Base-by-base conservation (phyloP, 2,888 invertebrate genomes). In the Mesorhabditis spiculigera region DNA sequence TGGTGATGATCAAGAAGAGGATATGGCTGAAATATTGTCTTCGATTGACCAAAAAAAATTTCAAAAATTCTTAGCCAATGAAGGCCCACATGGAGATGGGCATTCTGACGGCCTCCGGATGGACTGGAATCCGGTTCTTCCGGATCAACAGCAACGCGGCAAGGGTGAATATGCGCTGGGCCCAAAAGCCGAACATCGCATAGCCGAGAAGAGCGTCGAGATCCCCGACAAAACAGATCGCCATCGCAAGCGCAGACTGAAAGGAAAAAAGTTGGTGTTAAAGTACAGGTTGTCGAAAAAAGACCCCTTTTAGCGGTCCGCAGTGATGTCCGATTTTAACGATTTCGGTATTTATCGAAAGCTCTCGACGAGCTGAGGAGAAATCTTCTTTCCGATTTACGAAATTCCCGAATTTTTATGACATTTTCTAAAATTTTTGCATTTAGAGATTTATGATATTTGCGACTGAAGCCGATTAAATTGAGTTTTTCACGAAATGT, bases 161-260 rank as follows among this genome's bases (percentile, higher is more conserved):
- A 16, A 83, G 73, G 43, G 79, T 81, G 76, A 85, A 85, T 63
- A 84, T 80, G n/a, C 85, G 73, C 69, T 83, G 83, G n/a, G 84
- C 84, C 84, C 84, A 84, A 73, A 84, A 85, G 43, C 84, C 84
- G 71, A 84, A 84, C 81, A 84, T 84, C 16, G 80, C 81, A 66
- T 84, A 82, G 41, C 82, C 81, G 71, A 84, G 82, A n/a, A 84
- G 76, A 3, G 80, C 77, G 71, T 84, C 84, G 45, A 84, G 71
- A 68, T 84, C 83, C 8, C 84, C 84, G 43, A 84, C 76, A 65
- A 80, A 84, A 3, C 82, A 79, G 63, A 84, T 85, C 10, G 72
- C 71, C 45, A 85, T 74, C 6, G 84, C 84, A n/a, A 84, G 75
- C 4, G 77, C 71, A n/a, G 83, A 80, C 82, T 82, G 72, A 43